Evolutionary conservation across 1,140 invertebrate genomes (phyloP).

Genomic region (Caerostris extrusa): DNA sequence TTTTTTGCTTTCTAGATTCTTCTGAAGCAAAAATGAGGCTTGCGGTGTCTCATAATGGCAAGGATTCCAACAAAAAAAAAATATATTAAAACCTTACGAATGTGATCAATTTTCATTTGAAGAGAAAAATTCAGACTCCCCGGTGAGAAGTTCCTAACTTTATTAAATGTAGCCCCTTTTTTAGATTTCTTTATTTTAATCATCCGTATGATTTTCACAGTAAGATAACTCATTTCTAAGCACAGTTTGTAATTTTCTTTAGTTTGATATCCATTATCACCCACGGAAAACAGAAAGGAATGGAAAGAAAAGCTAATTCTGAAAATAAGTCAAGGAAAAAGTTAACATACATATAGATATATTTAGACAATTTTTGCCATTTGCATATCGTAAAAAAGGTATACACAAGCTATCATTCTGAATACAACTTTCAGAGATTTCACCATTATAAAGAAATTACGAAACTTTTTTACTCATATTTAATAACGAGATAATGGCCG

Average conservation of each 20-base stretch:
- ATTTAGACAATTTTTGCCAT: not conserved
- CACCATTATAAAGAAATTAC: slow-evolving; percentile 68
- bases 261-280: slow-evolving; percentile 63
- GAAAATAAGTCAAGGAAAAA: slow-evolving; percentile 45
- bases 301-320: slow-evolving; percentile 7
- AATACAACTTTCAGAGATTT: slow-evolving; percentile 40
- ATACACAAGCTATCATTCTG: not conserved
- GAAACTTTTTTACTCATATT: slow-evolving; percentile 34
- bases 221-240: slow-evolving; percentile 38
- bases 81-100: slow-evolving; percentile 55
- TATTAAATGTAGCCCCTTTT: slow-evolving; percentile 10
- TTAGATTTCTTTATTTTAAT: slow-evolving; percentile 8
- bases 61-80: slow-evolving; percentile 26
- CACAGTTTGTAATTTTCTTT: not conserved
- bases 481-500: slow-evolving; percentile 66
- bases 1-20: not conserved
- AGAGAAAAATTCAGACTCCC: slow-evolving; percentile 52
- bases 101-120: slow-evolving; percentile 67
- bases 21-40: not conserved
- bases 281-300: not conserved
- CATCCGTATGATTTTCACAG: slow-evolving; percentile 30
- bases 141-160: slow-evolving; percentile 13
- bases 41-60: slow-evolving; percentile 45
- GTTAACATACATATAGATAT: not conserved
- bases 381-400: slow-evolving; percentile 1